A percentile compares a stretch with the other conserved stretches of the same genome.
phyloP scores from a whole-genome alignment of 2,888 invertebrate species.

The Dolichomitus sp. region DNA sequence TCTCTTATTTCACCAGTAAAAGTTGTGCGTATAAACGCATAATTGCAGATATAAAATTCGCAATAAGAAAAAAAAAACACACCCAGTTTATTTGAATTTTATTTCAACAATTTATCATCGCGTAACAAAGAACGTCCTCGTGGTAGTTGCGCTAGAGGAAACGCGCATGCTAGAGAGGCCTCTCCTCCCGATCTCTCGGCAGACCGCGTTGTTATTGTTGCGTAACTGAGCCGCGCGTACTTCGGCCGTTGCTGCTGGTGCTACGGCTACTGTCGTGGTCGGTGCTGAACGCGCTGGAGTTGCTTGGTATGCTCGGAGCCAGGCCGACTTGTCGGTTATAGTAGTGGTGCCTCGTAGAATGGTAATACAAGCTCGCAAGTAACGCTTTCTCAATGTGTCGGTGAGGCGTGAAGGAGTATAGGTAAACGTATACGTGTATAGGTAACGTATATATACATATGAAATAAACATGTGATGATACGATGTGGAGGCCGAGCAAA shows the following conservation, averaged over 20 bases:
- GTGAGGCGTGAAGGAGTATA: neutral
- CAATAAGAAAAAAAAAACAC: neutral
- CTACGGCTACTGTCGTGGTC: constrained; percentile 67
- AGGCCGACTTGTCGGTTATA: neutral
- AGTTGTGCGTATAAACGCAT: no score
- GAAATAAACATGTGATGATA: constrained; percentile 39
- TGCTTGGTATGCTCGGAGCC: constrained; percentile 43
- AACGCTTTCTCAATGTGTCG: constrained; percentile 22
- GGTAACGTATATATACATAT: neutral
- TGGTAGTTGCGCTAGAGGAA: constrained; percentile 57
- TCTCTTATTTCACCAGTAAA: no score
- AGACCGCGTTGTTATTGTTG: constrained; percentile 78
- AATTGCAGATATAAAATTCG: neutral
- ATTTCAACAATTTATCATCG: constrained; percentile 9
- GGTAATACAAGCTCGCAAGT: neutral
- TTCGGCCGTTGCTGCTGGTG: constrained; percentile 63
- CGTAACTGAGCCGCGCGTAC: constrained; percentile 75
- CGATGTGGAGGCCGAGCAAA: constrained; percentile 50
- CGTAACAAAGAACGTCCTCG: constrained; percentile 59
- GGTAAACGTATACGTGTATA: neutral
- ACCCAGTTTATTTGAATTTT: neutral
- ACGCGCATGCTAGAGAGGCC: constrained; percentile 65
- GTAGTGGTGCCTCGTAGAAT: constrained; percentile 10
- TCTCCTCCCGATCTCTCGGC: constrained; percentile 65
- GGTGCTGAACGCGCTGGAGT: constrained; percentile 67